Evolutionary conservation across 1,140 invertebrate genomes (phyloP).

Genomic region (Drosophila bipectinata): DNA sequence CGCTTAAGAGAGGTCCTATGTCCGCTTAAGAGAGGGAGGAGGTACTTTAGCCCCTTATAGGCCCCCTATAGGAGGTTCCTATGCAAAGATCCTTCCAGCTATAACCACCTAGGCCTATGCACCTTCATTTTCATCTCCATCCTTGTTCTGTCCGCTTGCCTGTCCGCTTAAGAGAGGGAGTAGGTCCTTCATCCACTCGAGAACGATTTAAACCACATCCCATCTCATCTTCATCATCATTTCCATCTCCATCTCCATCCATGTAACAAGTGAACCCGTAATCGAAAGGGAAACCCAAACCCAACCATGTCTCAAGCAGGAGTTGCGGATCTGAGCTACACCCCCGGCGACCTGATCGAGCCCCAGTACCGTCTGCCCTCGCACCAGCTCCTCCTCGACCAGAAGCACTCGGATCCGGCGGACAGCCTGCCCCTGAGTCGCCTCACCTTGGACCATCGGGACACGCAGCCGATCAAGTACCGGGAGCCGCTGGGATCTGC

Average conservation of each 20-base stretch:
- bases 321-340: conserved; percentile 81
- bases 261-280: conserved; percentile 14
- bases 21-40: no score
- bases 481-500: conserved; percentile 37
- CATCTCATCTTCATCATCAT: neutral
- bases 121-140: no score
- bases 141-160: no score
- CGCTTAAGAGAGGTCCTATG: no score
- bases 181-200: no score
- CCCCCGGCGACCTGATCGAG: conserved; percentile 86
- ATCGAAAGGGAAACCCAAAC: neutral
- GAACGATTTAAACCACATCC: neutral
- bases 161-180: no score
- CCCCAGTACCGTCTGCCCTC: conserved; percentile 85
- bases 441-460: conserved; percentile 50
- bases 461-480: conserved; percentile 31
- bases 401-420: conserved; percentile 49
- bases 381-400: conserved; percentile 84
- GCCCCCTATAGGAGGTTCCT: no score
- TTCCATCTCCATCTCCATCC: conserved; percentile 10
- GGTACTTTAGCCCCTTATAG: no score
- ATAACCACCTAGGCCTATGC: no score
- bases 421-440: conserved; percentile 47
- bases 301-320: conserved; percentile 68
- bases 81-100: no score